phyloP scores from a whole-genome alignment of 1,140 invertebrate genomes.

The Pentalonia nigronervosa region DNA sequence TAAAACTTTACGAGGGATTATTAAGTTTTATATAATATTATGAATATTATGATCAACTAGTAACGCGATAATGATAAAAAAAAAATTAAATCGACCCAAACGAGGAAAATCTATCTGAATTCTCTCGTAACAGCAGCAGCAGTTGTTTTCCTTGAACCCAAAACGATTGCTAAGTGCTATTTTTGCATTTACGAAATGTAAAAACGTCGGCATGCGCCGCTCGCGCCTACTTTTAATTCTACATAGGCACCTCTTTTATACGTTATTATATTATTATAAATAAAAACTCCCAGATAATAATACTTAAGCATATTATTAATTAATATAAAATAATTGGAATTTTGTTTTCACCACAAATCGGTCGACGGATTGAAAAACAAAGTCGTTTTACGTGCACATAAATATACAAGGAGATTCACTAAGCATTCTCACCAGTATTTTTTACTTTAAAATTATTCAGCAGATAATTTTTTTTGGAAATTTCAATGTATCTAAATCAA shows the following conservation, averaged over 20 bases:
- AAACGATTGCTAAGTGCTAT: background rate
- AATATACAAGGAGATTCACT: no score
- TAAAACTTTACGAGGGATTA: no score
- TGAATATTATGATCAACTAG: background rate
- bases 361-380: background rate
- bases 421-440: background rate
- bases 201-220: background rate
- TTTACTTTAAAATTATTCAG: background rate
- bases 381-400: background rate
- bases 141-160: conserved; percentile 36
- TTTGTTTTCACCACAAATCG: background rate
- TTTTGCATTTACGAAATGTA: conserved; percentile 27
- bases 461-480: background rate
- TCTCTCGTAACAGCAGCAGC: background rate
- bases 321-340: background rate
- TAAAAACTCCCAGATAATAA: background rate
- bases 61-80: background rate
- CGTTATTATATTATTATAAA: background rate
- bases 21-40: background rate
- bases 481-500: background rate
- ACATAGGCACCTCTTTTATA: background rate
- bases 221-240: background rate
- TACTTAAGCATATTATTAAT: background rate
- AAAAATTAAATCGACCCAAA: background rate
- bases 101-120: conserved; percentile 36